Evolutionary conservation across 2,113 vertebrate species (phyloP).

Genomic region (Xyrauchen texanus): DNA sequence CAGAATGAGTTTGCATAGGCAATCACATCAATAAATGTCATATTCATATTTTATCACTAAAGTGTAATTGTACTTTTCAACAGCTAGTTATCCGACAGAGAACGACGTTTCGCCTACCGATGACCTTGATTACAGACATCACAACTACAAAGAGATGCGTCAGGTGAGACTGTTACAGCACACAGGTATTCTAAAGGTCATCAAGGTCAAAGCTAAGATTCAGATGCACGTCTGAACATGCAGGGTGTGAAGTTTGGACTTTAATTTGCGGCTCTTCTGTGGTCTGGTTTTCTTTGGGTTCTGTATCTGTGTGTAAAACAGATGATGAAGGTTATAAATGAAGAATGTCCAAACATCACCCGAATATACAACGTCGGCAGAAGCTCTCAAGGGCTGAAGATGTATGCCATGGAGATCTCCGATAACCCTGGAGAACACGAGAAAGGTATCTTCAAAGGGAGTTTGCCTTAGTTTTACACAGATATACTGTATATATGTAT

Average conservation of each 20-base stretch:
- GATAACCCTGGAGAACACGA: conserved; percentile 93
- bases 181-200: conserved; percentile 17
- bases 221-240: background rate
- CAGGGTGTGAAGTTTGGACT: background rate
- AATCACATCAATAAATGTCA: too few relatives aligned
- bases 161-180: conserved; percentile 75
- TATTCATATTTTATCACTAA: too few relatives aligned
- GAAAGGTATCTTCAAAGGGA: conserved; percentile 71
- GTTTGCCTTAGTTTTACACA: too few relatives aligned
- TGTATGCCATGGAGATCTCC: conserved; percentile 91
- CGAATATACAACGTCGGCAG: conserved; percentile 92
- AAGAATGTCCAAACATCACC: conserved; percentile 93
- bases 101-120: conserved; percentile 77
- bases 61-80: conserved; percentile 12
- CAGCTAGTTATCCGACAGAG: conserved; percentile 70
- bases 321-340: conserved; percentile 93
- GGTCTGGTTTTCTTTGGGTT: background rate
- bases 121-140: conserved; percentile 90
- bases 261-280: background rate
- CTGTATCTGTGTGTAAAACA: conserved; percentile 54
- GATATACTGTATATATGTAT: too few relatives aligned
- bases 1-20: too few relatives aligned
- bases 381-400: conserved; percentile 87
- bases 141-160: conserved; percentile 93
- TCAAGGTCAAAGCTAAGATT: background rate